Base-by-base conservation (phyloP, 2,113 vertebrate genomes). In the Leptobrachium leishanense region DNA sequence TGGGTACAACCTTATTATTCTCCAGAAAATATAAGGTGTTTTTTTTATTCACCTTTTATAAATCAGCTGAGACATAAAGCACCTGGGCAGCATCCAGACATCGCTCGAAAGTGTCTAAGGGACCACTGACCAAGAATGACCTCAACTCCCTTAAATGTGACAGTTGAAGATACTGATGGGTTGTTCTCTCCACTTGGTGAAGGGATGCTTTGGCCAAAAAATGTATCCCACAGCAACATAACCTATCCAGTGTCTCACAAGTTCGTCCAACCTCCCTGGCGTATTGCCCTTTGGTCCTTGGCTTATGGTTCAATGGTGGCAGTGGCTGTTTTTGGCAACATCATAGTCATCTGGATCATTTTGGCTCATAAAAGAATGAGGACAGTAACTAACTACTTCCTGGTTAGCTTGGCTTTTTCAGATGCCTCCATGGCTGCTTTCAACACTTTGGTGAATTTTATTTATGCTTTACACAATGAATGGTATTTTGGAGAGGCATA, bases 401-500 rank as follows among this genome's bases (percentile, higher is more conserved):
- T 99, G 74, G 89, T 99, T 3, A 99, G 97, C 85, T 82, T 99
- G 88, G 97, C 97, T 11, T 97, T 98, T 88, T 97, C 96, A 0
- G 97, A 99, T 77, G 97, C 96, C 43, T 95, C 97, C 3, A 96
- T 95, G 96, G 97, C 97, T 41, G 97, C 96, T 20, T 97, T 99
- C 84, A 99, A 99, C 83, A 95, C 96, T 50, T 87, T 98, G 73
- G 92, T 98, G 82, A 99, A 98, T 87, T 98, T 98, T 87, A 91
- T 97, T 80, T 99, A 98, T 1, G 96, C 95, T 0, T 85, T 97
- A 3, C 96, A 98, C 86, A 94, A 93, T 0, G 96, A 98, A 59
- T 99, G 97, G 97, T 99, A 99, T 92, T 99, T 98, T 55, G 97
- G 97, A 1, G 91, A 97, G 75, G 91, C 92, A 67, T 99, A 98